Evolutionary conservation across 2,113 vertebrate genomes (phyloP).

Genomic region (Ciconia boyciana): DNA sequence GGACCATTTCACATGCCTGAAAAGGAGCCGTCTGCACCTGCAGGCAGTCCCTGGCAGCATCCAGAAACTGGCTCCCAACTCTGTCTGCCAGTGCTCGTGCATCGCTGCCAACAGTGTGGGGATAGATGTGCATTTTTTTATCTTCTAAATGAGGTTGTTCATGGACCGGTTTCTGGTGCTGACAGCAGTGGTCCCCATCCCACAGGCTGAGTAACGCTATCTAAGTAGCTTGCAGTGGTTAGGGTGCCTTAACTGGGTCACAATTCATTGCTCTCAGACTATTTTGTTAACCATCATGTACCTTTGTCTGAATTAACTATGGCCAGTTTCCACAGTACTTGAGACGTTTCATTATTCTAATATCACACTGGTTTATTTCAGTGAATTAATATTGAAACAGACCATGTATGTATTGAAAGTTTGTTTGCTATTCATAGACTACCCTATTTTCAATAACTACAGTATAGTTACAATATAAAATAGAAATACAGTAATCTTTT

Average conservation of each 20-base stretch:
- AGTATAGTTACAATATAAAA: background rate
- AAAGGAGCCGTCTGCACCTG: background rate
- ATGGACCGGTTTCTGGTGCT: background rate
- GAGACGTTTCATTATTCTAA: background rate
- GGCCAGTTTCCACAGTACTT: background rate
- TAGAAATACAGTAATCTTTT: background rate
- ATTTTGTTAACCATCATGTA: background rate
- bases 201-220: background rate
- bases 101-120: background rate
- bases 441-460: background rate
- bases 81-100: background rate
- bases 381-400: background rate
- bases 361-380: background rate
- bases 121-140: background rate
- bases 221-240: background rate
- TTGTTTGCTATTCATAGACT: background rate
- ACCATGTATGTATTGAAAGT: background rate
- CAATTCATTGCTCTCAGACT: background rate
- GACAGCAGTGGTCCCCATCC: background rate
- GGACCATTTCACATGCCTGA: rapidly evolving
- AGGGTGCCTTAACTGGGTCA: background rate
- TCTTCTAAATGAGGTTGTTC: background rate
- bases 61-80: background rate
- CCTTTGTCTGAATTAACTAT: background rate
- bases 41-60: background rate